Evolutionary conservation across 2,113 vertebrate species (phyloP), one percentile per base, ranked within the genome.

Genomic region (Grallaria varia): DNA sequence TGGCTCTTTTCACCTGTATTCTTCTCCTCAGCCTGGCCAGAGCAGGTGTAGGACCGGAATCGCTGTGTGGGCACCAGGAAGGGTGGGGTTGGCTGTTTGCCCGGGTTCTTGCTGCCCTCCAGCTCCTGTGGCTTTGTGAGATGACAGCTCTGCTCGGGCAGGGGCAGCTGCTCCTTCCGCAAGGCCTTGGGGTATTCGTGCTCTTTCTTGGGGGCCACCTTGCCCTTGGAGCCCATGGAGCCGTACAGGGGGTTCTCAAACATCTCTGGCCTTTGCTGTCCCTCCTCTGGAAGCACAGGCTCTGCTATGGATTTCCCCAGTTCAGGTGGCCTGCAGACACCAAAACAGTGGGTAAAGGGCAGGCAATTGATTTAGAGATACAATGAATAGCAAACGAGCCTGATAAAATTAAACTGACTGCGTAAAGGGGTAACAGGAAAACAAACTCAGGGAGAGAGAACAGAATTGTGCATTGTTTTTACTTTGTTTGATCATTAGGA

Each of bases 171-270:
- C 49, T 99, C 99, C 96, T 98, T 99, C 44, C 98, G 49, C 18
- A 58, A 76, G 72, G 59, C 84, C 73, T 97, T 98, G 25, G 92
- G 40, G 28, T 96, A 93, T 23, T 98, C 98, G 68, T 98, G 98
- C 42, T 99, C 99, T 75, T 98, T 99, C 94, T 84, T 77, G 58
- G 96, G 47, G 12, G 47, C 44, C 8, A 42, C 72, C 59, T 98
- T 96, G 55, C 98, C 95, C 82, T 96, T 97, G 22, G 94, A 95
- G 55, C 58, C 95, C 98, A 98, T 98, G 5, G 98, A 98, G 30
- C 98, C 99, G 0, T 99, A 99, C 8, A 99, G 98, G 0, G 99
- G 99, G 95, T 99, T 99, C 83, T 99, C 99, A 19, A 99, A 99
- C 99, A 99, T 99, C 97, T 99, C 99, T 0, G 98, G 97, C 85